Evolutionary conservation across 53 echinoderm and acorn worm species (phyloP).

Genomic region (Holothuria scabra): DNA sequence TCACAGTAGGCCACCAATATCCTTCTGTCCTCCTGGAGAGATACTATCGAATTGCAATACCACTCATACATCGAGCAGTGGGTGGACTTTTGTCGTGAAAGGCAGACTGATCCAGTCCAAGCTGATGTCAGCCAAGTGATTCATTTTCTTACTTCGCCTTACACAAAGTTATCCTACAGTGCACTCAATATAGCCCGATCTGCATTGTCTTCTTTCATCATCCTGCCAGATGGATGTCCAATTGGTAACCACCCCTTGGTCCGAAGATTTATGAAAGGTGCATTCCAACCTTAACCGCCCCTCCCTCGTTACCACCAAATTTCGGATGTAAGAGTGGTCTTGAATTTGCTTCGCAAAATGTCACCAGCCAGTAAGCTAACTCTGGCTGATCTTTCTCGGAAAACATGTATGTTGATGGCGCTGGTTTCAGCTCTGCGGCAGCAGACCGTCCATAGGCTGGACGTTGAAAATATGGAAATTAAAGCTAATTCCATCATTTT

Average conservation of each 20-base stretch:
- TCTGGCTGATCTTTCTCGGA: not conserved
- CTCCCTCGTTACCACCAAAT: constrained; percentile 31
- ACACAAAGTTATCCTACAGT: constrained; percentile 24
- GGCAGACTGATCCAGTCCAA: not conserved
- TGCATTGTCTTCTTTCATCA: constrained; percentile 28
- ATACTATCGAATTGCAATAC: too few relatives aligned
- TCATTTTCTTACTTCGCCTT: not conserved
- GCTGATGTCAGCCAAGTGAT: constrained; percentile 15
- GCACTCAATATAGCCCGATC: constrained; percentile 18
- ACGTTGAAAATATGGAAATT: too few relatives aligned
- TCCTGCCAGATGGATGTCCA: not conserved
- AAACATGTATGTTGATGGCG: constrained; percentile 37
- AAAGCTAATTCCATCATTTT: too few relatives aligned
- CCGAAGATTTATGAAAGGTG: constrained; percentile 30
- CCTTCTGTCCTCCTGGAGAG: too few relatives aligned
- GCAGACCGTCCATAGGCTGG: constrained; percentile 10
- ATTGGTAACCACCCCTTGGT: constrained; percentile 41
- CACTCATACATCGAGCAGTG: not conserved
- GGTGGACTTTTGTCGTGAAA: not conserved
- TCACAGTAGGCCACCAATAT: too few relatives aligned
- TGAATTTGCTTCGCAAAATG: constrained; percentile 22
- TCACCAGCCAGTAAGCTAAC: constrained; percentile 7
- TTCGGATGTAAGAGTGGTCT: constrained; percentile 41
- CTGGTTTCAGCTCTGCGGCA: constrained; percentile 31
- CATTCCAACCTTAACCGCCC: constrained; percentile 36